Evolutionary conservation across 2,797 vertebrate species (phyloP), one percentile per base, ranked within the genome.

Genomic region (Gambusia yucatana): DNA sequence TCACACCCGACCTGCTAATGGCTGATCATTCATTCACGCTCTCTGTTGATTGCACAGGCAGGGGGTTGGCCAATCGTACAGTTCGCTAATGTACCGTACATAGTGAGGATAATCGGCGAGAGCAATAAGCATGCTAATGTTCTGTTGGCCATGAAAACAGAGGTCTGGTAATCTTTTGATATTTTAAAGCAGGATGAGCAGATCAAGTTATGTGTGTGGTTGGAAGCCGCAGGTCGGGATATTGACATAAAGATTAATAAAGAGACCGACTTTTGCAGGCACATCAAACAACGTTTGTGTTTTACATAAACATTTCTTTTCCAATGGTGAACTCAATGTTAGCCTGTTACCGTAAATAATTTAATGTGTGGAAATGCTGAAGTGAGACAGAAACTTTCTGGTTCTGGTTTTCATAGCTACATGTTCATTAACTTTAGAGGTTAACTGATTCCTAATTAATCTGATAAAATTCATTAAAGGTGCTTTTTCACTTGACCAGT

Each of bases 1-100:
- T 94, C 93, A 95, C 94, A 94, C 92, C 93, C 94, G 93, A 92
- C 94, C 93, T 94, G 93, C 92, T 95, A 95, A 95, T 95, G 94
- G 91, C 91, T 95, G 93, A 96, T 96, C 91, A 93, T 95, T 95
- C 92, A 92, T 94, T 94, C 94, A 92, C 84, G 90, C 93, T 95
- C 91, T 87, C 91, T 92, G 95, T 95, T 95, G 94, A 94, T 94
- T 95, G 93, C 87, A 90, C 94, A 94, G 93, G 92, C 94, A 92
- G 93, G 93, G 93, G 93, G 94, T 93, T 92, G 91, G 93, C 92
- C 92, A 93, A 88, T 94, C 86, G 87, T 89, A 93, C 94, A 92
- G 92, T 94, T 91, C 65, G 77, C 92, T 93, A 94, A 95, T 94
- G 93, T 94, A 93, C 89, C 91, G 86, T 94, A 91, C 91, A 88